Evolutionary conservation across 2,888 invertebrate species (phyloP).

Genomic region (Eupithecia centaureata): DNA sequence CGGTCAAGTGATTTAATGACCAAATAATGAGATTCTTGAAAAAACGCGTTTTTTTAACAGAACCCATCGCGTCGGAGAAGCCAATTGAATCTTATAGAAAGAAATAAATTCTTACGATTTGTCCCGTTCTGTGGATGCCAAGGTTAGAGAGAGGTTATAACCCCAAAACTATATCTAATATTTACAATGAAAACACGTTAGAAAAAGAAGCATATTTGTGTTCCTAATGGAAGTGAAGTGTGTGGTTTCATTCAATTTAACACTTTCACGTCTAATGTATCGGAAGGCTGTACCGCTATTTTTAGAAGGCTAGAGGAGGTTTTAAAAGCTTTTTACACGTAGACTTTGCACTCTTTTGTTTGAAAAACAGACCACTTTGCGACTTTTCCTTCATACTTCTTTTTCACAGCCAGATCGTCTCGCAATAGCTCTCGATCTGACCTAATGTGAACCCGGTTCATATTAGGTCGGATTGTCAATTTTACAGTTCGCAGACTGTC

Average conservation of each 20-base stretch:
- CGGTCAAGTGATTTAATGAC: no score
- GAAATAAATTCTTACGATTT: no score
- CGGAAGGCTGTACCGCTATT: slow-evolving; percentile 30
- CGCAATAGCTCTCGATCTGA: no score
- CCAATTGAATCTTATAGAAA: no score
- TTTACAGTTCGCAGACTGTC: no score
- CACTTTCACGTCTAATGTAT: slow-evolving; percentile 34
- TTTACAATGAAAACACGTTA: neutral
- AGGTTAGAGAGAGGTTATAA: no score
- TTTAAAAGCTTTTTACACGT: slow-evolving; percentile 1
- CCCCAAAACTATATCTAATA: neutral
- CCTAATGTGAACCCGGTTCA: no score
- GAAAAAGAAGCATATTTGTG: slow-evolving; percentile 1
- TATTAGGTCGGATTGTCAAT: no score
- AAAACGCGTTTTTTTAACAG: no score
- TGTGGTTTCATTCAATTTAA: slow-evolving; percentile 27
- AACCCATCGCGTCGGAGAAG: no score
- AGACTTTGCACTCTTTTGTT: neutral
- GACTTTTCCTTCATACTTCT: neutral
- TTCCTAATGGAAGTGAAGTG: slow-evolving; percentile 19
- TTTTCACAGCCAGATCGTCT: neutral
- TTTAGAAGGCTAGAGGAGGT: slow-evolving; percentile 19
- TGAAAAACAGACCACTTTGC: neutral
- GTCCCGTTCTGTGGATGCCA: no score
- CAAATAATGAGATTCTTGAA: no score